Percentiles rank a stretch among this genome's conserved stretches.
Conservation (phyloP, 2,797 vertebrate species). For the Squalus acanthias region DNA sequence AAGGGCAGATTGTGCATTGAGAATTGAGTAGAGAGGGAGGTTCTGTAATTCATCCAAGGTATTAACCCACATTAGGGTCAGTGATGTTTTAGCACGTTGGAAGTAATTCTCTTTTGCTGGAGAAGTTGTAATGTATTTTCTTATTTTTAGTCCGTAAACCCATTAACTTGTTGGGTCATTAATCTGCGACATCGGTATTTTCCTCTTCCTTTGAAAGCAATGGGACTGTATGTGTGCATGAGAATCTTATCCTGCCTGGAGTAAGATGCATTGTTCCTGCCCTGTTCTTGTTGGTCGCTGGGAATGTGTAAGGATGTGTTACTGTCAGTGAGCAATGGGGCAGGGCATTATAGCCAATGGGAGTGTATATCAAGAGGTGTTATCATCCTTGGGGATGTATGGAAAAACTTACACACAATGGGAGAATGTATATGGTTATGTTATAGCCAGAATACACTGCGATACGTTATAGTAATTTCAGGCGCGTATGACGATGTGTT, state of each 20-base stretch:
- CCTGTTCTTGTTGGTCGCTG: background rate
- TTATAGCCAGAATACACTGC: background rate
- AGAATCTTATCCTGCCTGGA: background rate
- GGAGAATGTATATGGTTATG: background rate
- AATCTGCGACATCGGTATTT: background rate
- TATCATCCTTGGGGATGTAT: background rate
- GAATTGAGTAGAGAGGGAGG: constrained; percentile 13
- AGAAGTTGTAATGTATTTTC: background rate
- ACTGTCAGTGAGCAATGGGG: background rate
- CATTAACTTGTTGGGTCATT: background rate
- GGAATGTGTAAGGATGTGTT: background rate
- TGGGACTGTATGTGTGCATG: background rate
- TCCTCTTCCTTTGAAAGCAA: background rate
- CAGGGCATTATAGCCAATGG: background rate
- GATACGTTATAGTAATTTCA: background rate
- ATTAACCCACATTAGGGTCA: constrained; percentile 2
- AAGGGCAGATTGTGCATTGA: constrained; percentile 3
- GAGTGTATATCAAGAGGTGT: background rate
- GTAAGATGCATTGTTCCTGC: background rate
- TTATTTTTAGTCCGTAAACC: background rate
- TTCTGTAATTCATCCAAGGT: background rate
- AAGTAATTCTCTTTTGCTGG: background rate
- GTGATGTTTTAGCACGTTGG: background rate
- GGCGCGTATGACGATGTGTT: background rate
- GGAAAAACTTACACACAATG: background rate